Conservation (phyloP, 2,888 invertebrate species). For the Ochropleura leucogaster region DNA sequence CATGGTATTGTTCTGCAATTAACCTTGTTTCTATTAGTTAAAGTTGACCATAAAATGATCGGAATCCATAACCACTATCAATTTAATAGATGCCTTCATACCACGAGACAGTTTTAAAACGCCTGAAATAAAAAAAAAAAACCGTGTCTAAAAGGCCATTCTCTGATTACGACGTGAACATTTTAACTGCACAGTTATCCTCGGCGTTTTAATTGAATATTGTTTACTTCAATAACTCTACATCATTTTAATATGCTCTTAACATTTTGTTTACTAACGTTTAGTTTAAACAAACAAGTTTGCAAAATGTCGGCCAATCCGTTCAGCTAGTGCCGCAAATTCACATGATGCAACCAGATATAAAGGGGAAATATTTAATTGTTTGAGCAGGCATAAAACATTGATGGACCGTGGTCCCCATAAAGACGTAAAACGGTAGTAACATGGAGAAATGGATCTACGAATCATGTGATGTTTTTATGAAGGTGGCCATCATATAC, state of each 20-base stretch:
- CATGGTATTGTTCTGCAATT: conserved; percentile 22
- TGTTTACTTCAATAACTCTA: conserved; percentile 54
- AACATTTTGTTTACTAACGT: conserved; percentile 62
- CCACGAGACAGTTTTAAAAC: conserved; percentile 16
- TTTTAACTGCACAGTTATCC: conserved; percentile 51
- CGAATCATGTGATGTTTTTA: conserved; percentile 73
- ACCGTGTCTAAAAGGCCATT: conserved; percentile 29
- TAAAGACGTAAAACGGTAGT: conserved; percentile 67
- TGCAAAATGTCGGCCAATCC: conserved; percentile 79
- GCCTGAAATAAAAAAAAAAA: conserved; percentile 27
- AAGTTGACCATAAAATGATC: conserved; percentile 17
- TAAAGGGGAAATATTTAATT: conserved; percentile 67
- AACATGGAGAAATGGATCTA: conserved; percentile 68
- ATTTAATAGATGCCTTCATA: conserved; percentile 10
- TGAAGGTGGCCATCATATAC: conserved; percentile 71
- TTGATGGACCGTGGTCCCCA: conserved; percentile 54
- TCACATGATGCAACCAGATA: conserved; percentile 72
- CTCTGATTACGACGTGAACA: conserved; percentile 33
- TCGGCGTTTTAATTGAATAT: conserved; percentile 54
- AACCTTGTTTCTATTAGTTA: conserved; percentile 10
- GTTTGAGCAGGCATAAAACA: conserved; percentile 61
- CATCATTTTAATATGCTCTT: conserved; percentile 59
- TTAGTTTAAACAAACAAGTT: conserved; percentile 74
- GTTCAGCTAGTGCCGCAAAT: conserved; percentile 62
- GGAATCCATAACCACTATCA: conserved; percentile 22